Evolutionary conservation across 2,113 vertebrate genomes (phyloP).

Genomic region (Pantherophis guttatus): DNA sequence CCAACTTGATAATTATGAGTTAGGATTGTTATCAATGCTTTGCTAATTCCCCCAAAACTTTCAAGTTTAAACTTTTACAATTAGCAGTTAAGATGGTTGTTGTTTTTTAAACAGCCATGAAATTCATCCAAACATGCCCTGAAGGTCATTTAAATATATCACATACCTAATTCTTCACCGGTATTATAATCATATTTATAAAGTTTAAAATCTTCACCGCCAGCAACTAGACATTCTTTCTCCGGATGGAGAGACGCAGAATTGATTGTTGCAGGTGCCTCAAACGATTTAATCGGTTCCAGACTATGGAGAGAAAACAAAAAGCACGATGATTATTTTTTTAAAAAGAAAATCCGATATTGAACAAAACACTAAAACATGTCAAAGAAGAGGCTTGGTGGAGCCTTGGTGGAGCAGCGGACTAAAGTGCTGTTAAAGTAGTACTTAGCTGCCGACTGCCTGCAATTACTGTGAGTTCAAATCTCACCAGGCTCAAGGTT

Average conservation of each 20-base stretch:
- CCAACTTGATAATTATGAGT: background rate
- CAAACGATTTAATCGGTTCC: slow-evolving; percentile 93
- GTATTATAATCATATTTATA: slow-evolving; percentile 98
- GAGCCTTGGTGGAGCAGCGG: too few relatives aligned
- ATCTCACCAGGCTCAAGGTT: too few relatives aligned
- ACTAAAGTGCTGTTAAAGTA: too few relatives aligned
- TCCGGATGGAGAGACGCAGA: slow-evolving; percentile 96
- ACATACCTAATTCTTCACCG: slow-evolving; percentile 93
- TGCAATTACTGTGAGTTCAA: too few relatives aligned
- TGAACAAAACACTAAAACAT: background rate
- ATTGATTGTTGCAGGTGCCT: slow-evolving; percentile 92
- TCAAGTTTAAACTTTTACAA: background rate
- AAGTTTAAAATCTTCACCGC: slow-evolving; percentile 98
- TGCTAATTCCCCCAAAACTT: background rate
- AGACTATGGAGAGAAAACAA: slow-evolving; percentile 68
- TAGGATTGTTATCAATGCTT: background rate
- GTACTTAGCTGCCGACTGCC: too few relatives aligned
- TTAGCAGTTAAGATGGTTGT: background rate
- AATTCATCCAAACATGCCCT: background rate
- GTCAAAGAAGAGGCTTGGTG: background rate
- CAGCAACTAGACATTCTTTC: slow-evolving; percentile 95
- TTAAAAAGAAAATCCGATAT: background rate
- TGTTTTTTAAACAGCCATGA: background rate
- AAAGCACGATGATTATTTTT: background rate
- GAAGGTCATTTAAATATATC: background rate